Conservation (phyloP, 2,888 invertebrate genomes). For the Linyphia triangularis region DNA sequence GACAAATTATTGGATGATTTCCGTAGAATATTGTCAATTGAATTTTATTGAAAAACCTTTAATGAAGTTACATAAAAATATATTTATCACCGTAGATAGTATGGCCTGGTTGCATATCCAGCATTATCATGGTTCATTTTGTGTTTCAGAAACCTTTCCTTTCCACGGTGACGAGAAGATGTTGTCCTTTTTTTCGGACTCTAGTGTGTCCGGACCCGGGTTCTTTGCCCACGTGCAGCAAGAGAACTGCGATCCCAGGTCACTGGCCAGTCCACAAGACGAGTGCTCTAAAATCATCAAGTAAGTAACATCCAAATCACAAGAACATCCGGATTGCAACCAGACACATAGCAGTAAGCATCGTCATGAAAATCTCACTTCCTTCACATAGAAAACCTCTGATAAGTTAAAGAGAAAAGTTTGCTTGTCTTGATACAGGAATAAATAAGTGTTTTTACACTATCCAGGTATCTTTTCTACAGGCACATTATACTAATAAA, state of each 20-base stretch:
- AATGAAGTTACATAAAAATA: no score
- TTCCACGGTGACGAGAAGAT: slow-evolving; percentile 76
- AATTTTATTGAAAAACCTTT: no score
- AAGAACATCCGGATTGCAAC: neutral
- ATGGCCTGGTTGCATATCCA: no score
- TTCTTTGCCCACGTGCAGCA: slow-evolving; percentile 76
- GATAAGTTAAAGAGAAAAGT: no score
- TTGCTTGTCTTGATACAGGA: no score
- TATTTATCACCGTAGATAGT: no score
- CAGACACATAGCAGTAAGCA: neutral
- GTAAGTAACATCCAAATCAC: slow-evolving; percentile 10
- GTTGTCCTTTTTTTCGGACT: slow-evolving; percentile 76
- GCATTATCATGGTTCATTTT: no score
- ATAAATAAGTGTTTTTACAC: no score
- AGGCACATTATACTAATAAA: no score
- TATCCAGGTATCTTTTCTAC: no score
- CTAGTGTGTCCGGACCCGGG: slow-evolving; percentile 76
- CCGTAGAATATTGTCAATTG: no score
- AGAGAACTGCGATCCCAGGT: slow-evolving; percentile 64
- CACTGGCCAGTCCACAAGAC: slow-evolving; percentile 33
- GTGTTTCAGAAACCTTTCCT: slow-evolving; percentile 61
- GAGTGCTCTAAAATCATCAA: slow-evolving; percentile 51
- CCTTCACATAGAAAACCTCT: neutral
- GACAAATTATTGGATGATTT: no score
- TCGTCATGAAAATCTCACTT: neutral